Base-by-base conservation (phyloP, 2,888 invertebrate genomes). In the Cecidostiba fungosa region DNA sequence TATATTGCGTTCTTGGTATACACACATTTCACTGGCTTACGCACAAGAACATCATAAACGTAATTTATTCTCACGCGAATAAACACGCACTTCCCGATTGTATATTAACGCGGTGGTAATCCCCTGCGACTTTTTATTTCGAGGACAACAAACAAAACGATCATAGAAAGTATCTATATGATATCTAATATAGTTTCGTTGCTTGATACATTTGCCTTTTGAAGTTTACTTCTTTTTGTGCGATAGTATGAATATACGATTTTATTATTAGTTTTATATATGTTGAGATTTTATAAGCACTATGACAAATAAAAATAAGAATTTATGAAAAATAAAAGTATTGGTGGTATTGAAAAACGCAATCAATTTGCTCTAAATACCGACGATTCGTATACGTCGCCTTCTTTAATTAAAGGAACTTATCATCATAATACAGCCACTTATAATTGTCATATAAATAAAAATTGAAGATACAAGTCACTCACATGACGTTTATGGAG, bases 401-500 rank as follows among this genome's bases (percentile, higher is more conserved):
- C 8, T 36, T 32, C 47, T n/a, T 6, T 39, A 12, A 72, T 36
- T 26, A 43, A 39, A 10, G 16, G 39, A 6, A 29, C 54, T 72
- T 54, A 80, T 80, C 54, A 32, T 72, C 70, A 72, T 54, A 50
- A 59, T 23, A 72, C 23, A 10, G 36, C 10, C 69, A 43, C 19
- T 78, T 69, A 43, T 12, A 2, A 43, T 43, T 43, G 39, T 12
- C 23, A 47, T 78, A 66, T 78, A 69, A 26, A 69, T 69, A 50
- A 69, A 50, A 78, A 23, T 29, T 26, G 19, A 43, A 69, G 19
- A 43, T 12, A 19, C 23, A 23, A 19, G 39, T 69, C 72, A 8
- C 54, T 74, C 74, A 76, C 47, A 47, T 66, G 76, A 82, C 82
- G 36, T 76, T 82, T 69, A 66, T 82, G 32, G 76, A 43, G 32